Evolutionary conservation across 2,888 invertebrate genomes (phyloP), one percentile per base, ranked within the genome.

Genomic region (Acronicta alni): DNA sequence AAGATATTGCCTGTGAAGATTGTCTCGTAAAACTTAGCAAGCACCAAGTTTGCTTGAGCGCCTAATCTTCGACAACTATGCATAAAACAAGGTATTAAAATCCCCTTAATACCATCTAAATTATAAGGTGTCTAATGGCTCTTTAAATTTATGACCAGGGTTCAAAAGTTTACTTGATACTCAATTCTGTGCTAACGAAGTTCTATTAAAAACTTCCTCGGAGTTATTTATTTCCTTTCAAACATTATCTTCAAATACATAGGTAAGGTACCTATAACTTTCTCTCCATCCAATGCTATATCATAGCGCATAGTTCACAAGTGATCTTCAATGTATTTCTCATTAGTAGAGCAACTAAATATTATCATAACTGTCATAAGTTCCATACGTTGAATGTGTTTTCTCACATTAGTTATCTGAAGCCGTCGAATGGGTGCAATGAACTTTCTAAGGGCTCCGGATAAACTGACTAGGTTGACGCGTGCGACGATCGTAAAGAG

Each of bases 351-450:
- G 71, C 72, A 60, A 54, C 74, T 72, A 79, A 85, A 85, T 87
- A 82, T 88, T 85, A 84, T 85, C 81, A 79, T 86, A 86, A 84
- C 83, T 84, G 82, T 78, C 80, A 76, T 76, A 74, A 72, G 74
- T 57, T 74, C 62, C 75, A 73, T 83, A 83, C 66, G 79, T 61
- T 72, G 82, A 85, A 83, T 82, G 75, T 84, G 79, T 84, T 85
- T 88, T 85, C 85, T 84, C 84, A 84, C 85, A 85, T 85, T 82
- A 82, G 77, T 85, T 89, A 88, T 89, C 87, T 85, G 75, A 66
- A 53, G 64, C 57, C 65, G 74, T 76, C 77, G 67, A 54, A 67
- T 66, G 81, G 79, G 89, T 80, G 77, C 87, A 78, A 75, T 80
- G 89, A 89, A 83, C 88, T 81, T 67, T 75, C 72, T 76, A 72